phyloP scores from a whole-genome alignment of 2,113 vertebrate species.

The Chelonoidis abingdonii region DNA sequence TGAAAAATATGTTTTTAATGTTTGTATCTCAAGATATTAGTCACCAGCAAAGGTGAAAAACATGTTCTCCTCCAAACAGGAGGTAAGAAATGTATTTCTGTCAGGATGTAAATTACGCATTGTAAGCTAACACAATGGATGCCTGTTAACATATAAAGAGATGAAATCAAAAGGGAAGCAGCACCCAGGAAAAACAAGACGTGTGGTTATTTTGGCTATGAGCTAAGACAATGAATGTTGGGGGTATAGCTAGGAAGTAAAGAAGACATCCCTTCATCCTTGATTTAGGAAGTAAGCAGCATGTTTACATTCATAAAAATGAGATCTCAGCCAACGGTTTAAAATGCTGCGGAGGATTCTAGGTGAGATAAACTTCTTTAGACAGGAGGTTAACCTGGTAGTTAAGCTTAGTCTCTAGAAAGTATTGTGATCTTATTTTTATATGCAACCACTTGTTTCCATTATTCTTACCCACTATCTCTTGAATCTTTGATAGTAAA shows the following conservation, averaged over 20 bases:
- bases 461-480: background rate
- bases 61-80: background rate
- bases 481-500: no score
- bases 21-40: background rate
- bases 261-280: background rate
- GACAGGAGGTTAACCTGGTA: background rate
- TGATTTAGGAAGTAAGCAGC: background rate
- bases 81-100: background rate
- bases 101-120: background rate
- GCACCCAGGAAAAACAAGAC: background rate
- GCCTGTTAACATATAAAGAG: background rate
- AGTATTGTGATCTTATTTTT: background rate
- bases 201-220: background rate
- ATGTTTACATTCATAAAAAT: background rate
- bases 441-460: background rate
- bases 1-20: background rate
- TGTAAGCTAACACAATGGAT: background rate
- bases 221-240: background rate
- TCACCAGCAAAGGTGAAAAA: background rate
- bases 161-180: background rate
- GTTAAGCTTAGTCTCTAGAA: background rate
- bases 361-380: background rate
- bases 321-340: background rate
- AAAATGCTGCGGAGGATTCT: background rate
- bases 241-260: background rate